Evolutionary conservation across 2,888 invertebrate species (phyloP), one percentile per base, ranked within the genome.

Genomic region (Maniola hyperantus): DNA sequence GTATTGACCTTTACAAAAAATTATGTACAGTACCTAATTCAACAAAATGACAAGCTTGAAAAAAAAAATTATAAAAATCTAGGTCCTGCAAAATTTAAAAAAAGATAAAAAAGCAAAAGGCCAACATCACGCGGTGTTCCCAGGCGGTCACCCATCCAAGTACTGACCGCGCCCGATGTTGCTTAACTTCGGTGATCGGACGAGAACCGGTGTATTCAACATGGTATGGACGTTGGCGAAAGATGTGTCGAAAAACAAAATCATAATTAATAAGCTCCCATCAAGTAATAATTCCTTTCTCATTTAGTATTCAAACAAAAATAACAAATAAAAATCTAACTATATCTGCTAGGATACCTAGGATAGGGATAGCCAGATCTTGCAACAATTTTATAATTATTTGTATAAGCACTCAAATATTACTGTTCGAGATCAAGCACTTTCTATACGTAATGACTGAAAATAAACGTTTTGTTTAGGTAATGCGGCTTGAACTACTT

Each of bases 101-200:
- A 15, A 36, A 39, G 51, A 34, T 48, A 69, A 80, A 80, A 81
- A 1, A 44, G 26, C 66, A 72, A 78, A 77, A 78, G 76, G 80
- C 79, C 81, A 82, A 83, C 83, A 74, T 76, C 78, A 81, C 81
- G 79, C 73, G 79, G 81, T 82, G 80, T 82, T 81, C 81, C 82
- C 81, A 82, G 79, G 81, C 80, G 82, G 80, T 82, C 80, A 81
- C 81, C 82, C 81, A 82, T 84, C 83, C 82, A 83, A 82, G 83
- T 79, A 79, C 79, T 80, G 77, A 79, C 79, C 76, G 73, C 79
- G 79, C 81, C 81, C 79, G 79, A 80, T 76, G 78, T 78, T 81
- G 78, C 79, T 80, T 80, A 78, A 79, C 78, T 79, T 80, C 80
- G 80, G 81, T 80, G 80, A 81, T 81, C 81, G 79, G 80, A 80